phyloP scores from a whole-genome alignment of 2,888 invertebrate species.

The Schizaphis graminum region DNA sequence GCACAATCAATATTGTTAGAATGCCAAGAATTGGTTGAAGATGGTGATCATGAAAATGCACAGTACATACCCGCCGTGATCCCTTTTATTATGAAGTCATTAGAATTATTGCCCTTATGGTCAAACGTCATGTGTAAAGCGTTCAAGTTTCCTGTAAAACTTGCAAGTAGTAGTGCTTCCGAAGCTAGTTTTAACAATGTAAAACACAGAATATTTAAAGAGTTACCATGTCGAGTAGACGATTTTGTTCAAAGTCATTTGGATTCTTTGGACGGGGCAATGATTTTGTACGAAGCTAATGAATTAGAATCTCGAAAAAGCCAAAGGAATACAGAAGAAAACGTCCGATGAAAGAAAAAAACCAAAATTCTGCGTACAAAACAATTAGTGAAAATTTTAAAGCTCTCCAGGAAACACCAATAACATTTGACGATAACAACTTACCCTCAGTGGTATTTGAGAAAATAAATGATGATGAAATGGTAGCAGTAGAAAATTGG shows the following conservation, averaged over 20 bases:
- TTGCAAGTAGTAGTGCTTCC: background rate
- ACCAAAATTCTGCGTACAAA: too few relatives aligned
- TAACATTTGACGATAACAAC: background rate
- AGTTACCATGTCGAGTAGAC: background rate
- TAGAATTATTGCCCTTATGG: background rate
- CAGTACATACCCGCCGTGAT: background rate
- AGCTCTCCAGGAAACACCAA: background rate
- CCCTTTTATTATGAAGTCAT: background rate
- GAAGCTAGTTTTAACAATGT: background rate
- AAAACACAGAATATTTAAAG: background rate
- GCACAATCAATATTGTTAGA: background rate
- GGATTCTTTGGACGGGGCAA: background rate
- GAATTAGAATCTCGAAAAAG: background rate
- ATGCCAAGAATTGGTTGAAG: background rate
- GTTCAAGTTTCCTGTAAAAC: background rate
- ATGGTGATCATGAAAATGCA: slow-evolving; percentile 2
- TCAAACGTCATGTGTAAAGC: background rate
- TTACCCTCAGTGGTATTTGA: background rate
- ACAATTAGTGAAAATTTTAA: background rate
- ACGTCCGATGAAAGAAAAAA: background rate
- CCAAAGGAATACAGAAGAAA: background rate
- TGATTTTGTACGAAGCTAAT: background rate
- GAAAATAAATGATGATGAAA: slow-evolving; percentile 10
- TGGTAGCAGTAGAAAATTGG: background rate
- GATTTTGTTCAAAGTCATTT: slow-evolving; percentile 9